Evolutionary conservation across 2,888 invertebrate species (phyloP).

Genomic region (Trachelus stipa): DNA sequence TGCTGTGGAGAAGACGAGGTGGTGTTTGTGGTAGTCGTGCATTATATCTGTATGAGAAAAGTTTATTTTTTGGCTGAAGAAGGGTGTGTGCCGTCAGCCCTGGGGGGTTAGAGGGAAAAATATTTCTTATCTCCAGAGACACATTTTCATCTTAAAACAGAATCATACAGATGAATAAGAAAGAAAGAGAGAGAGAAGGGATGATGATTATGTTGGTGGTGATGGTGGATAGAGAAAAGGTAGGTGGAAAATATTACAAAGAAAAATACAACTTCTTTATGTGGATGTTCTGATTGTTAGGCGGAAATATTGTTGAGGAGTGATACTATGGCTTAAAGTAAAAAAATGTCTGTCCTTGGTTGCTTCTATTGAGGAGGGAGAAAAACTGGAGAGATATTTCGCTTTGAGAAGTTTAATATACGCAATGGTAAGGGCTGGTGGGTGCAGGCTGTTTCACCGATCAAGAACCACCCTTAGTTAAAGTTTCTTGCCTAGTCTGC

Average conservation of each 20-base stretch:
- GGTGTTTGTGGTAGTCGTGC: neutral
- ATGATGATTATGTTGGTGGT: neutral
- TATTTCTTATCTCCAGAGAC: neutral
- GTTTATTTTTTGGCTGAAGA: neutral
- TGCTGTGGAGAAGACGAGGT: neutral
- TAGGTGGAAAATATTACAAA: neutral
- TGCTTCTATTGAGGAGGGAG: neutral
- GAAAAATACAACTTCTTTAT: neutral
- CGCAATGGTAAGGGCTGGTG: neutral
- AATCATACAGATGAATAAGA: neutral
- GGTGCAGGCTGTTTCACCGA: neutral
- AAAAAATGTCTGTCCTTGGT: neutral
- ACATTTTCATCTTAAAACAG: neutral
- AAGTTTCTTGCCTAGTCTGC: neutral
- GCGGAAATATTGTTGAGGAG: neutral
- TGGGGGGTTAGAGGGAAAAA: neutral
- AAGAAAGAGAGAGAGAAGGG: neutral
- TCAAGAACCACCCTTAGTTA: neutral
- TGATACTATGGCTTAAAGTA: neutral
- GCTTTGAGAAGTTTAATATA: neutral
- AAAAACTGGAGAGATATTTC: neutral
- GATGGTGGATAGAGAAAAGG: neutral
- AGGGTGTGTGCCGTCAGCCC: neutral
- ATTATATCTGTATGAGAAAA: neutral
- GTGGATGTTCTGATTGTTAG: neutral